Percentiles rank a stretch among this genome's conserved stretches.
These are phyloP conservation scores for Eupsittula cactorum DNA, from an alignment of 2,113 vertebrate species.

Conservation along the genomic window DNA sequence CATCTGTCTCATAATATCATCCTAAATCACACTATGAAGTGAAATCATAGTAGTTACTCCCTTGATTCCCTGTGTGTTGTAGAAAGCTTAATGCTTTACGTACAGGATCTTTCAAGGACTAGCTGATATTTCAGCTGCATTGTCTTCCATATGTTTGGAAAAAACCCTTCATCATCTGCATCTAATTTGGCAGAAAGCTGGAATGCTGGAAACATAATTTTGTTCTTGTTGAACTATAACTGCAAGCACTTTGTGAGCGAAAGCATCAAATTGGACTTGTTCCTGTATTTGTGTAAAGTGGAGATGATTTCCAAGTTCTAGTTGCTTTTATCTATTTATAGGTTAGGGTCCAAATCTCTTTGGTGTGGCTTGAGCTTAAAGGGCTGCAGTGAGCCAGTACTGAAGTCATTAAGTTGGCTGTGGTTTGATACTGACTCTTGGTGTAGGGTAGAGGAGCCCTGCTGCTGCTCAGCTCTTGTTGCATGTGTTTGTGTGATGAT, in stretches of 20 bases:
- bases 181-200: slow-evolving; percentile 36
- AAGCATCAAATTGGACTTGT: neutral
- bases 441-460: neutral
- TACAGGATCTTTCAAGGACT: neutral
- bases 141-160: slow-evolving; percentile 10
- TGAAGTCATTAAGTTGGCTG: fast-evolving
- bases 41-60: neutral
- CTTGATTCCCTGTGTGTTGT: neutral
- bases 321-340: neutral
- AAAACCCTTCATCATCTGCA: neutral
- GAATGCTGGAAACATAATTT: neutral
- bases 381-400: fast-evolving
- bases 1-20: neutral
- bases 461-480: neutral
- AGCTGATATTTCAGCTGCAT: neutral
- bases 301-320: neutral
- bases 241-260: neutral
- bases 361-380: neutral
- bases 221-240: neutral
- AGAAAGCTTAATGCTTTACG: neutral
- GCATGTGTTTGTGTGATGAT: neutral
- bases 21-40: slow-evolving; percentile 13
- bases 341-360: neutral
- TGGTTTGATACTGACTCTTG: neutral
- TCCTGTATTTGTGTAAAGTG: neutral